phyloP scores from a whole-genome alignment of 2,888 invertebrate species.

The Tetragnatha montana region DNA sequence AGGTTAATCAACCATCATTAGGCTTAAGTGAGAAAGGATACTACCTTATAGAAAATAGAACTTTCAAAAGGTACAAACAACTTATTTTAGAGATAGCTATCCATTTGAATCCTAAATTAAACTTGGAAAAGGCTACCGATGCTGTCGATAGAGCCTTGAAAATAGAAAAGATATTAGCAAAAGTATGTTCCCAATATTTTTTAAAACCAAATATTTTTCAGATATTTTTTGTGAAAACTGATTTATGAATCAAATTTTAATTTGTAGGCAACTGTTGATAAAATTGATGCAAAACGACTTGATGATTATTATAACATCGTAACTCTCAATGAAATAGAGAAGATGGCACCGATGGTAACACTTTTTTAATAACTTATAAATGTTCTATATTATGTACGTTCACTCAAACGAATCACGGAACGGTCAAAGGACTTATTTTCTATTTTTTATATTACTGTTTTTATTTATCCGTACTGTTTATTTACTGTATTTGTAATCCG shows the following conservation, averaged over 20 bases:
- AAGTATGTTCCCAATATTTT: slow-evolving; percentile 80
- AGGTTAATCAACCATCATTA: slow-evolving; percentile 89
- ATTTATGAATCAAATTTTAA: neutral
- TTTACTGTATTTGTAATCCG: too few relatives aligned
- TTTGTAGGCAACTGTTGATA: slow-evolving; percentile 21
- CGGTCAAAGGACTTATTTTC: too few relatives aligned
- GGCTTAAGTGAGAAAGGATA: slow-evolving; percentile 88
- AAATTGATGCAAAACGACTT: slow-evolving; percentile 7
- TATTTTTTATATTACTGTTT: too few relatives aligned
- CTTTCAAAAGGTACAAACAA: slow-evolving; percentile 77
- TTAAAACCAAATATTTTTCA: neutral
- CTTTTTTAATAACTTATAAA: neutral
- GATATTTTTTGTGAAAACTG: neutral
- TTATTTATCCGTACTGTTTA: too few relatives aligned
- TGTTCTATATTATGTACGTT: too few relatives aligned
- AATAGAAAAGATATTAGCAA: slow-evolving; percentile 92
- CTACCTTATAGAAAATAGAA: slow-evolving; percentile 82
- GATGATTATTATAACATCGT: slow-evolving; percentile 42
- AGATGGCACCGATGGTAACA: slow-evolving; percentile 47
- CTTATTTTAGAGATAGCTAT: slow-evolving; percentile 86
- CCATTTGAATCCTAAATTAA: slow-evolving; percentile 86
- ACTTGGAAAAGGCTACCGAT: slow-evolving; percentile 79
- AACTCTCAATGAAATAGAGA: slow-evolving; percentile 32
- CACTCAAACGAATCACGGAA: too few relatives aligned
- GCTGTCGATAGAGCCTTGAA: slow-evolving; percentile 87